Conservation (phyloP, 2,113 vertebrate species). For the Uria aalge region DNA sequence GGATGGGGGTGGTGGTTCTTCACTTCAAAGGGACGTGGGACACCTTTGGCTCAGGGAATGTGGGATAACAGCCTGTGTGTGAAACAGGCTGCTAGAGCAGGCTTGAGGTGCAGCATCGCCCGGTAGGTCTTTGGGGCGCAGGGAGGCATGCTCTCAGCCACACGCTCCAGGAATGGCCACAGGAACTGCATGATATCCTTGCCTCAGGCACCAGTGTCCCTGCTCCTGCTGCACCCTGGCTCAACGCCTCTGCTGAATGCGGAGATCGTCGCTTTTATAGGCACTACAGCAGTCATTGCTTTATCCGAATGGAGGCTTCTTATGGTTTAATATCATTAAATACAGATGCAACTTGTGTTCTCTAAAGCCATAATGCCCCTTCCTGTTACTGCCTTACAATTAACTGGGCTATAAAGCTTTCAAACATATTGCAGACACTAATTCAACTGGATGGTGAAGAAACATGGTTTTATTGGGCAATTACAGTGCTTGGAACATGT, state of each 20-base stretch:
- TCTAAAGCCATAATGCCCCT: slow-evolving; percentile 44
- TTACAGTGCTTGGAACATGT: slow-evolving; percentile 18
- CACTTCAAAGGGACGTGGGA: background rate
- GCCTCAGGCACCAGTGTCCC: background rate
- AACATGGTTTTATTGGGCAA: slow-evolving; percentile 55
- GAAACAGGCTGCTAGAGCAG: background rate
- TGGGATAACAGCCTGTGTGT: background rate
- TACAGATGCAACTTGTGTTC: slow-evolving; percentile 59
- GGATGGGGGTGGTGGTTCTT: background rate
- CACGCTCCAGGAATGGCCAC: accelerated
- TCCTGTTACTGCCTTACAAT: slow-evolving; percentile 59
- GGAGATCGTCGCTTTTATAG: background rate
- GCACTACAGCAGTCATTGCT: background rate
- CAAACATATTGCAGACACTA: slow-evolving; percentile 62
- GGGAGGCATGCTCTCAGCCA: background rate
- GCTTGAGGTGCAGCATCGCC: accelerated
- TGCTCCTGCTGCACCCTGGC: background rate
- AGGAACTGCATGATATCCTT: background rate
- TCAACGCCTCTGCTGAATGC: background rate
- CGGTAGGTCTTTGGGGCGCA: accelerated
- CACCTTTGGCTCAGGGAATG: background rate
- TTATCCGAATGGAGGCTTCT: background rate
- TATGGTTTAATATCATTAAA: slow-evolving; percentile 50
- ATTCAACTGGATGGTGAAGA: slow-evolving; percentile 53
- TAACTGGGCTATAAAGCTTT: slow-evolving; percentile 64